Conservation (phyloP, 2,797 vertebrate species). For the Chloroceryle inda region DNA sequence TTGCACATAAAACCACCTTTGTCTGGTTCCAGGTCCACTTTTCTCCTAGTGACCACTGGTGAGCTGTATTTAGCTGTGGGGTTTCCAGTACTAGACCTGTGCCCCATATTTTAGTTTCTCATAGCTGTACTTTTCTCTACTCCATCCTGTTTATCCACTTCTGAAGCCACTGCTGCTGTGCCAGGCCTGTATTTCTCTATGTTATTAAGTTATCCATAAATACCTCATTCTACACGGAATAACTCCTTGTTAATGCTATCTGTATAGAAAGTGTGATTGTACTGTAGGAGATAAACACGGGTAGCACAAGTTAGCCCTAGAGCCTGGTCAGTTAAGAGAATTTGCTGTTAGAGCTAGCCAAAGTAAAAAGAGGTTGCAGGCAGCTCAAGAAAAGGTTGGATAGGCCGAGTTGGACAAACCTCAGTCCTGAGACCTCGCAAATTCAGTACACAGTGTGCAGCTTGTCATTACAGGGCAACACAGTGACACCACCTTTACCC, state of each 20-base stretch:
- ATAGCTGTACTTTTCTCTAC: background rate
- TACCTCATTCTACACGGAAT: background rate
- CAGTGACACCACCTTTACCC: background rate
- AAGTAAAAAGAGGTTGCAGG: background rate
- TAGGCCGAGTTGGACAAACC: background rate
- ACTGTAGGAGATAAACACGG: background rate
- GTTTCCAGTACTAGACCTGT: background rate
- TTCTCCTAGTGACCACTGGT: background rate
- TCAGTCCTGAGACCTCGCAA: background rate
- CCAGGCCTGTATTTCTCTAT: background rate
- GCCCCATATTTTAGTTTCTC: background rate
- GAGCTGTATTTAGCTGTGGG: background rate
- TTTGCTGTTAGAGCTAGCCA: background rate
- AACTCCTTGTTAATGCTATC: background rate
- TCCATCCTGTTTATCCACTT: background rate
- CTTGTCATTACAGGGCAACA: background rate
- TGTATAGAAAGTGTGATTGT: background rate
- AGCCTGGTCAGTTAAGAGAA: background rate
- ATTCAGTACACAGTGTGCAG: background rate
- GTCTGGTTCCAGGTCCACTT: background rate
- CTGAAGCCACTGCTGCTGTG: background rate
- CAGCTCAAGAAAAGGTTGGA: background rate
- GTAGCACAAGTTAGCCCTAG: background rate
- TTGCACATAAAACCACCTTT: background rate
- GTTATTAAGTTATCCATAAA: background rate